Evolutionary conservation across 2,888 invertebrate species (phyloP).

Genomic region (Polyploca ridens): DNA sequence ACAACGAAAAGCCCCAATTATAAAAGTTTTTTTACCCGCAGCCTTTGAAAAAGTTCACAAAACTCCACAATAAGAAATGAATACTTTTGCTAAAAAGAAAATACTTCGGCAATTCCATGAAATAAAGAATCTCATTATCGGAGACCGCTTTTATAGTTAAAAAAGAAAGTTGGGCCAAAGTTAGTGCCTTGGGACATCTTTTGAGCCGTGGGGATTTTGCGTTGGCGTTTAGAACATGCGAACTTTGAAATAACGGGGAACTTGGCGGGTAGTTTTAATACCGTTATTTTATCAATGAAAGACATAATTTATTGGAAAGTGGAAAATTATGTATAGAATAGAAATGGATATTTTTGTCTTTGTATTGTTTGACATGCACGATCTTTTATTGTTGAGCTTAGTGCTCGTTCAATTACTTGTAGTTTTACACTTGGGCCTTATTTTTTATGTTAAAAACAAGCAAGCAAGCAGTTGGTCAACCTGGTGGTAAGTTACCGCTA

Average conservation of each 20-base stretch:
- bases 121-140: slow-evolving; percentile 15
- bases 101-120: slow-evolving; percentile 5
- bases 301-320: background rate
- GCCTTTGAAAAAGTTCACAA: slow-evolving; percentile 14
- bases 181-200: background rate
- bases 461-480: too few species aligned
- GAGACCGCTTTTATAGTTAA: slow-evolving; percentile 4
- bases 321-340: background rate
- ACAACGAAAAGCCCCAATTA: slow-evolving; percentile 2
- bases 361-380: too few species aligned
- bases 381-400: too few species aligned
- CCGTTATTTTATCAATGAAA: background rate
- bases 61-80: slow-evolving; percentile 7
- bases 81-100: slow-evolving; percentile 9
- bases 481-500: too few species aligned
- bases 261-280: slow-evolving; percentile 2
- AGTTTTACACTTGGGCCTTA: too few species aligned
- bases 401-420: too few species aligned
- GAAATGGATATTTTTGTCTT: background rate
- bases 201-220: slow-evolving; percentile 1
- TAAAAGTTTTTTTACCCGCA: slow-evolving; percentile 10
- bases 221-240: slow-evolving; percentile 6
- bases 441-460: too few species aligned
- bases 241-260: background rate
- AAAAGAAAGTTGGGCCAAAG: slow-evolving; percentile 3